phyloP scores from a whole-genome alignment of 2,888 invertebrate species.

The Orthosia incerta region DNA sequence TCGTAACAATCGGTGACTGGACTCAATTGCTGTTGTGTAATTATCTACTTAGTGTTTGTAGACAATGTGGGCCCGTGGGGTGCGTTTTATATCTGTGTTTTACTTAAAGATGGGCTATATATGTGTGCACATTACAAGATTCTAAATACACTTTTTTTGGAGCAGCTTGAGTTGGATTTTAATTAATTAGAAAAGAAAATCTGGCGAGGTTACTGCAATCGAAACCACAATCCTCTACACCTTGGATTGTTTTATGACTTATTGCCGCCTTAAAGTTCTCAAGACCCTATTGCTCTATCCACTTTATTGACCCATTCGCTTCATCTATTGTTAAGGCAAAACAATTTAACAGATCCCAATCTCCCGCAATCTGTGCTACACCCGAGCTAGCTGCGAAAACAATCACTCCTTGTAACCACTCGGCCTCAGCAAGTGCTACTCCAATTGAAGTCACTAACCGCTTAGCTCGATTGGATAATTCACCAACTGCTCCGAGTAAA shows the following conservation, averaged over 20 bases:
- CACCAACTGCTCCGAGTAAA: constrained; percentile 53
- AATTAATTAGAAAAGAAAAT: neutral
- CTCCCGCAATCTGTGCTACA: constrained; percentile 37
- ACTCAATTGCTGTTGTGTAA: constrained; percentile 58
- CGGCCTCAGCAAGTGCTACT: constrained; percentile 73
- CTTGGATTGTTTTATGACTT: neutral
- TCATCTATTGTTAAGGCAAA: constrained; percentile 36
- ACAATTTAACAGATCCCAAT: constrained; percentile 46
- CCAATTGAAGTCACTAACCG: constrained; percentile 79
- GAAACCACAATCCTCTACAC: neutral
- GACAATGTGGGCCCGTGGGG: constrained; percentile 25
- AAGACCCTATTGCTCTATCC: constrained; percentile 24
- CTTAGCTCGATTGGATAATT: constrained; percentile 83
- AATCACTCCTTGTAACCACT: constrained; percentile 55
- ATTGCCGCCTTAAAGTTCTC: constrained; percentile 14
- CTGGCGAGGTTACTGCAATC: neutral
- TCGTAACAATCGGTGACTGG: constrained; percentile 59
- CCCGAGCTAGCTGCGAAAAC: constrained; percentile 37
- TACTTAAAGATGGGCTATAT: too few relatives aligned
- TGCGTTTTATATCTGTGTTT: neutral
- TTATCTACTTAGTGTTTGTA: constrained; percentile 40
- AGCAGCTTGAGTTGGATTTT: neutral
- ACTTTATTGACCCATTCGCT: constrained; percentile 39
- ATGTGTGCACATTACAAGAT: too few relatives aligned
- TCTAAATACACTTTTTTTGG: neutral